phyloP scores from a whole-genome alignment of 2,113 vertebrate species.

The Takifugu bimaculatus region DNA sequence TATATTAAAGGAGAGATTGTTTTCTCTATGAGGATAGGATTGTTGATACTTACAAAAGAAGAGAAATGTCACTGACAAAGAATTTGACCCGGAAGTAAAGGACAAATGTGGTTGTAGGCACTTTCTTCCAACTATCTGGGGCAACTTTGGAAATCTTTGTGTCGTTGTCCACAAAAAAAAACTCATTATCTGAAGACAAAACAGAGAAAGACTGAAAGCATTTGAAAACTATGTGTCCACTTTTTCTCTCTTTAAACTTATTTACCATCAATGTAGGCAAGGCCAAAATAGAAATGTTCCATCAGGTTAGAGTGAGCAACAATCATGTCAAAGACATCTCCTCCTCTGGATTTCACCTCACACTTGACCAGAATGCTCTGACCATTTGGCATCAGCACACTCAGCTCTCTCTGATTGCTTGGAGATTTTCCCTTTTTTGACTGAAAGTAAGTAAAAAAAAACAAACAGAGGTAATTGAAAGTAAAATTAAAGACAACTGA shows the following conservation, averaged over 20 bases:
- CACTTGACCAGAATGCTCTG: constrained; percentile 86
- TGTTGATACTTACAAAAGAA: constrained; percentile 80
- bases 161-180: constrained; percentile 87
- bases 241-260: neutral
- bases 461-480: neutral
- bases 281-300: constrained; percentile 87
- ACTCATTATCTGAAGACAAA: constrained; percentile 80
- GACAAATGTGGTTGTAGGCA: constrained; percentile 75
- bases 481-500: neutral
- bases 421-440: constrained; percentile 84
- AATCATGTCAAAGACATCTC: constrained; percentile 82
- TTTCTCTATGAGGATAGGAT: neutral
- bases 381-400: constrained; percentile 82
- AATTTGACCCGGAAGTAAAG: constrained; percentile 88
- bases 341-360: constrained; percentile 79
- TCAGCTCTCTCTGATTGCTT: constrained; percentile 79
- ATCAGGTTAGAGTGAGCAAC: constrained; percentile 79
- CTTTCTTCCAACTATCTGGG: constrained; percentile 86
- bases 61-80: constrained; percentile 77
- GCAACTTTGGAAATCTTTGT: constrained; percentile 85
- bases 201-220: neutral
- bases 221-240: neutral
- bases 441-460: constrained; percentile 48
- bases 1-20: neutral
- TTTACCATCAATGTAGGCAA: constrained; percentile 84